These are phyloP conservation scores for Ricordea florida DNA, from an alignment of 92 coral and sea anemone genomes.

Conservation along the genomic window DNA sequence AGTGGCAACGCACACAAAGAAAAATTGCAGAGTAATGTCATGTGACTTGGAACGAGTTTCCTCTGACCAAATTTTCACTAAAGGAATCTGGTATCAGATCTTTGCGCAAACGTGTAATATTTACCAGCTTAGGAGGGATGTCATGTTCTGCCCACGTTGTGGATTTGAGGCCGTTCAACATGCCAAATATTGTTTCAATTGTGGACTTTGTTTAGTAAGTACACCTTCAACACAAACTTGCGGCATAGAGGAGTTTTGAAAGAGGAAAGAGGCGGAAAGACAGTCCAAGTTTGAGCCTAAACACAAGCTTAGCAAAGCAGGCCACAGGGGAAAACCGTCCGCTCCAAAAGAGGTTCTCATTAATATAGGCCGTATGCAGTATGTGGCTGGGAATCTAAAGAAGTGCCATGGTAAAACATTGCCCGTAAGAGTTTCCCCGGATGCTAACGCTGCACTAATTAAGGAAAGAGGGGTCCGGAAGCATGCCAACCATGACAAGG, in stretches of 20 bases:
- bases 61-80: not conserved
- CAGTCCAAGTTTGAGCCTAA: conserved; percentile 50
- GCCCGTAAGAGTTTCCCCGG: conserved; percentile 36
- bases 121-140: conserved; percentile 7
- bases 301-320: conserved; percentile 20
- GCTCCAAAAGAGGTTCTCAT: conserved; percentile 39
- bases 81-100: not conserved
- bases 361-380: conserved; percentile 55
- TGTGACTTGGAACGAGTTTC: not conserved
- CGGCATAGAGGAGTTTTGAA: conserved; percentile 42
- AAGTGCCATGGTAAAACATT: conserved; percentile 60
- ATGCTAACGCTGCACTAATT: conserved; percentile 13
- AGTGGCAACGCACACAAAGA: not conserved
- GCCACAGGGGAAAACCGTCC: not conserved
- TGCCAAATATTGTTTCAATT: conserved; percentile 39
- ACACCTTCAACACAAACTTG: not conserved
- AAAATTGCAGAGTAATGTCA: not conserved
- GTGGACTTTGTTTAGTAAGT: conserved; percentile 13
- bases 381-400: conserved; percentile 24
- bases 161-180: conserved; percentile 4
- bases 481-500: conserved; percentile 59
- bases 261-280: conserved; percentile 59
- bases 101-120: conserved; percentile 12
- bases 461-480: conserved; percentile 44
- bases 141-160: conserved; percentile 42